Percentiles rank a stretch among this genome's conserved stretches.
Conservation (phyloP, 2,888 invertebrate genomes). For the Mycogona germanica region DNA sequence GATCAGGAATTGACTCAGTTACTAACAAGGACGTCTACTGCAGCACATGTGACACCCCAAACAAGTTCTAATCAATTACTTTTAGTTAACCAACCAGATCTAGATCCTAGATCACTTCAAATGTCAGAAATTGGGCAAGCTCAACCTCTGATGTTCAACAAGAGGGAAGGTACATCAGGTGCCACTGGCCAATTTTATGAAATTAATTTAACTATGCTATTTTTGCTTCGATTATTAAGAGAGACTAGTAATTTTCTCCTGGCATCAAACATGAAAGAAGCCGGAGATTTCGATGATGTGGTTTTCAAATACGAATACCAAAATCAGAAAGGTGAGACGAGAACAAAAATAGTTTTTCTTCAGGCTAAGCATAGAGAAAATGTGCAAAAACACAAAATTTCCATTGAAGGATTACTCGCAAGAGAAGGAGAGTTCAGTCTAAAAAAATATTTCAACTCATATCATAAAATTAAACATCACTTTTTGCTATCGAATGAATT, state of each 20-base stretch:
- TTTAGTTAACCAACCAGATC: too few species aligned
- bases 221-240: not conserved
- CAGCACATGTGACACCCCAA: too few species aligned
- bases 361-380: slow-evolving; percentile 2
- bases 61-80: too few species aligned
- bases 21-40: too few species aligned
- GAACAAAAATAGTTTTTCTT: not conserved
- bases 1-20: too few species aligned
- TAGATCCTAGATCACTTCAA: too few species aligned
- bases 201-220: not conserved
- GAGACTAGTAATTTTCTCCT: not conserved
- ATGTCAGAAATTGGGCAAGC: too few species aligned
- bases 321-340: not conserved
- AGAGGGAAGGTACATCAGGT: not conserved
- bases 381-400: not conserved
- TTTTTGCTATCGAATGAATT: too few species aligned
- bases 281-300: slow-evolving; percentile 1
- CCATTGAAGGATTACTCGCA: not conserved
- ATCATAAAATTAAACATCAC: not conserved
- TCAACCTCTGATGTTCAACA: too few species aligned
- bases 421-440: not conserved
- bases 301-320: not conserved
- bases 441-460: not conserved
- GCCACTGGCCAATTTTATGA: not conserved
- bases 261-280: not conserved